Base-by-base conservation (phyloP, 2,113 vertebrate species). In the Zapornia atra region DNA sequence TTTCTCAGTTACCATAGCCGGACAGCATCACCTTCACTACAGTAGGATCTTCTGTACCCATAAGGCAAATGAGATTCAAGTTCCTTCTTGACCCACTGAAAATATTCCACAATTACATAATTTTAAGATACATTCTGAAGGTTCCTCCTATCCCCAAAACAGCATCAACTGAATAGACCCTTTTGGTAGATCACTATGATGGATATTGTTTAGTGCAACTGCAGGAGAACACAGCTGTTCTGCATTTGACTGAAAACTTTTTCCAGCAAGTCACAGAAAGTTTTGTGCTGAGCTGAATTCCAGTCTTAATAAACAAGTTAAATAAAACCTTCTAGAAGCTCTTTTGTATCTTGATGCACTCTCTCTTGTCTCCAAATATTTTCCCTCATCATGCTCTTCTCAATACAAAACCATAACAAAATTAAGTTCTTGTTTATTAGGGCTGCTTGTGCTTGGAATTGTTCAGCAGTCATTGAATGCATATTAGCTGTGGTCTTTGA, bases 221-320 rank as follows among this genome's bases (percentile, higher is more conserved):
- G 61, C 60, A 91, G 46, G 25, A 89, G 33, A 84, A 44, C 66
- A 91, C 96, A 97, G 96, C 92, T 96, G 95, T 92, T 96, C 95
- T 80, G 65, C 89, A 95, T 97, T 96, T 96, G 59, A 92, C 83
- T 82, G 63, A 93, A 95, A 76, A 66, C 7, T 72, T 97, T 91
- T 96, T 96, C 92, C 95, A 94, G 69, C 78, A 92, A 93, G 86
- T 91, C 69, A 93, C 94, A 96, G 80, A 92, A 93, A 92, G 61
- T 57, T 94, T 92, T 96, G 83, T 87, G 50, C 92, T 92, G 29
- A 94, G 46, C 46, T 94, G 59, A 91, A 92, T 94, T 96, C 94
- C 94, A 92, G 25, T 59, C 70, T 85, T 92, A 92, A 95, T 80
- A 97, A 97, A 94, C 91, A 97, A 97, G 83, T 94, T 94, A 91